These are phyloP conservation scores for Petrolisthes cinctipes DNA, from an alignment of 2,888 invertebrate genomes.

Conservation along the genomic window DNA sequence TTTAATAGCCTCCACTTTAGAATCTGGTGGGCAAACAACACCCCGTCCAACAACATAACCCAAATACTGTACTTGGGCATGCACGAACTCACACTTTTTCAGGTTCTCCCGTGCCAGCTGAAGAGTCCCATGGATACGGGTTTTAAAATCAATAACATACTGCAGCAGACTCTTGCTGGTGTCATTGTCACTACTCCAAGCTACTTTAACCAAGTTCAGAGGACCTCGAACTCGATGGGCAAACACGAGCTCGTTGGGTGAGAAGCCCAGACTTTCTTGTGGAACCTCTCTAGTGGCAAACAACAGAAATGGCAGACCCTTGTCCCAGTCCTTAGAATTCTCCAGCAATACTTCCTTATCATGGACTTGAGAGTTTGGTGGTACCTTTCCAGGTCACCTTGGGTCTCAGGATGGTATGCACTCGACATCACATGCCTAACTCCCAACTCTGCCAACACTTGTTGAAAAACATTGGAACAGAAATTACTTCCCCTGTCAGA, in stretches of 20 bases:
- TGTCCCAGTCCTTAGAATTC: background rate
- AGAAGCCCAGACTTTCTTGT: background rate
- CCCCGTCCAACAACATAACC: no score
- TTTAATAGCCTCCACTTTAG: no score
- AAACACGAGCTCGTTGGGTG: conserved; percentile 2
- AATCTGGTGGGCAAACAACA: no score
- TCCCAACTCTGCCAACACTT: background rate
- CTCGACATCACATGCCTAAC: background rate
- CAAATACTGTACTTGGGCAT: no score
- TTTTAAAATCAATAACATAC: no score
- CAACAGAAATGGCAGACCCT: background rate
- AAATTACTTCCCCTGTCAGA: conserved; percentile 22
- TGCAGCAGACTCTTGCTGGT: no score
- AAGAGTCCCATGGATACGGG: no score
- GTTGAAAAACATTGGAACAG: background rate
- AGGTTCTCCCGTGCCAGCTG: no score
- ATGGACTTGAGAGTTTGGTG: conserved; percentile 21
- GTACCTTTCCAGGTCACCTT: conserved; percentile 17
- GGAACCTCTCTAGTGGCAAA: conserved; percentile 14
- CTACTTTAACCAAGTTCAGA: no score
- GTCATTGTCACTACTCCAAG: no score
- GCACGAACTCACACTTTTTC: no score
- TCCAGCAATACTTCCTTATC: conserved; percentile 14
- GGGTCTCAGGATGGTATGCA: conserved; percentile 14
- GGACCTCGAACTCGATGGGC: no score